Base-by-base conservation (phyloP, 1,140 invertebrate genomes). In the Megalopta genalis region DNA sequence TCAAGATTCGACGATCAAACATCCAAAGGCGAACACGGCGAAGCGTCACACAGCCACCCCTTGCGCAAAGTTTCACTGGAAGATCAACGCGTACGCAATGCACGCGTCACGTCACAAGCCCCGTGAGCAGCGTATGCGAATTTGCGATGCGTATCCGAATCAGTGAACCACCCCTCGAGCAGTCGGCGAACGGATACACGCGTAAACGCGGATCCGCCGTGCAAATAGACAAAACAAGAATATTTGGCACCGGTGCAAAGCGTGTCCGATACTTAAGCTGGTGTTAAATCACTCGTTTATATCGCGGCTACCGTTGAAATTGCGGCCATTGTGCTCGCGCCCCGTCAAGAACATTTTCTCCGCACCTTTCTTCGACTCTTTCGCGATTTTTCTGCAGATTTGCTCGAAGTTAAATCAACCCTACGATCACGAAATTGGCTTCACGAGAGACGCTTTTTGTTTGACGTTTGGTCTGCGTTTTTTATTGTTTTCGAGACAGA, bases 141-240 rank as follows among this genome's bases (percentile, higher is more conserved):
- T 85, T 82, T 67, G 70, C 85, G 79, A 88, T 88, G 81, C 73
- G 83, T 86, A 87, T 84, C 71, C 86, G 82, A 84, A 87, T 88
- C 86, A 87, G 75, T 88, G 87, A 87, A 81, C 86, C 32, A 1
- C 77, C 84, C 5, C 69, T 10, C 7, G 80, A 81, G 21, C 81
- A 81, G 67, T 71, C 76, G 64, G 64, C 63, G 67, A 76, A 70
- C 77, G 79, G 82, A 86, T 79, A 75, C 79, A 80, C 69, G 83
- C 63, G 78, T 80, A 84, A 77, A 81, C 63, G 79, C 71, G 69
- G 83, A 84, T 80, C 75, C 77, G 57, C 66, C 72, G 79, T n/a
- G 54, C n/a, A 77, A 72, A 74, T 67, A 74, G 77, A 67, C 77
- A 60, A 54, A 65, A 52, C 42, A 46, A 52, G 77, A 37, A 73